Conservation (phyloP, 2,888 invertebrate species). For the Aproaerema taeniolella region DNA sequence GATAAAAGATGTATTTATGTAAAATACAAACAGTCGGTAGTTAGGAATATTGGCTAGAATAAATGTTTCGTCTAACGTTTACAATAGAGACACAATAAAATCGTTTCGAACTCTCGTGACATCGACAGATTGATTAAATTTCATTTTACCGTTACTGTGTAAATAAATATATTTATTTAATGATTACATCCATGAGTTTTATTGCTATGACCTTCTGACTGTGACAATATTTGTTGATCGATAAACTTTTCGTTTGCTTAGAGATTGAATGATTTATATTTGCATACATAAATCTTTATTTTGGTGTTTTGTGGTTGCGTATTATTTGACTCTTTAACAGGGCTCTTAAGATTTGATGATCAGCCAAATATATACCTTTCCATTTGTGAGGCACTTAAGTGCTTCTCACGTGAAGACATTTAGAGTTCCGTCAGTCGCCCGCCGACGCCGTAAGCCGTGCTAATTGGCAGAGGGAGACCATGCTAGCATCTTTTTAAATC, state of each 20-base stretch:
- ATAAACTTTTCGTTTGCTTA: no score
- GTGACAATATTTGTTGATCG: conserved; percentile 1
- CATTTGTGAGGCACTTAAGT: conserved; percentile 40
- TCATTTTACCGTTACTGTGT: conserved; percentile 67
- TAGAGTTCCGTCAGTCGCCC: conserved; percentile 27
- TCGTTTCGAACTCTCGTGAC: conserved; percentile 48
- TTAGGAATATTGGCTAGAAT: conserved; percentile 39
- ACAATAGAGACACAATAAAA: conserved; percentile 38
- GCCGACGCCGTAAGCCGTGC: conserved; percentile 30
- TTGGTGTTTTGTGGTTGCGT: conserved; percentile 4
- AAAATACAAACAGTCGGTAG: conserved; percentile 50
- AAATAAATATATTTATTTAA: conserved; percentile 78
- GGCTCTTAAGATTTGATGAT: conserved; percentile 29
- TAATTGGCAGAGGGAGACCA: conserved; percentile 43
- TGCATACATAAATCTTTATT: no score
- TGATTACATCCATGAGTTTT: conserved; percentile 50
- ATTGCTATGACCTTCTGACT: conserved; percentile 29
- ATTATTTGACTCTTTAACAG: conserved; percentile 9
- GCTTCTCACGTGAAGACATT: conserved; percentile 39
- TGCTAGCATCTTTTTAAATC: conserved; percentile 42
- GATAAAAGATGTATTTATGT: conserved; percentile 67
- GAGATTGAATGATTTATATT: no score
- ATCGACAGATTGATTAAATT: conserved; percentile 59
- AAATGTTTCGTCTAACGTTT: conserved; percentile 36
- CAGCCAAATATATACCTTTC: conserved; percentile 39